Base-by-base conservation (phyloP, 2,888 invertebrate genomes). In the Parnassius smintheus region DNA sequence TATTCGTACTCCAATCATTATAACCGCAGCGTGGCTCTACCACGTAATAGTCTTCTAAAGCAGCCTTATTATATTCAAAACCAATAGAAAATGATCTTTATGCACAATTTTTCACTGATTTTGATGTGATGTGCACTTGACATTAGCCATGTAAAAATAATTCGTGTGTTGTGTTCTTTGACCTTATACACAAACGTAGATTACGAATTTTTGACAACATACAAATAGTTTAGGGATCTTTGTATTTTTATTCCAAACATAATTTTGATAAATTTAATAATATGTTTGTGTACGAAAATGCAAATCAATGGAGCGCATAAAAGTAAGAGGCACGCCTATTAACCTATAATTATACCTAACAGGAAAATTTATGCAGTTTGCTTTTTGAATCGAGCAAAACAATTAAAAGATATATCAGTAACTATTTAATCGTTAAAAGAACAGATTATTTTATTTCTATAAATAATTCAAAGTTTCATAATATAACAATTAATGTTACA, bases 311-410 rank as follows among this genome's bases (percentile, higher is more conserved):
- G 4, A 49, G 22, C 50, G 50, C 46, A 53, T 52, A 54, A 18
- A 45, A 41, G 56, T 49, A 22, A 48, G 1, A n/a, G 46, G n/a
- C 46, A 12, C 46, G n/a, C 46, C 12, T 46, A 46, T 46, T 12
- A 7, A 61, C 46, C 56, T 46, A 56, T 61, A 61, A 62, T 57
- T 62, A 57, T 57, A 53, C 13, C 53, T 57, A 13, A 45, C 61
- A 45, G 57, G 11, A 12, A 48, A 48, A 35, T 12, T 51, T 25
- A 13, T 51, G 56, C 9, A 48, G 52, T 57, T 62, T 42, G 57
- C 9, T 53, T 62, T 35, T 42, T 11, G 53, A 53, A 53, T 61
- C 7, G 42, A 48, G 13, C 42, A 62, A 52, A 57, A 42, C 42
- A 18, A 51, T 18, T 41, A 13, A 51, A 61, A 54, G 9, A 49